Evolutionary conservation across 2,888 invertebrate species (phyloP).

Genomic region (Syrphus vitripennis): DNA sequence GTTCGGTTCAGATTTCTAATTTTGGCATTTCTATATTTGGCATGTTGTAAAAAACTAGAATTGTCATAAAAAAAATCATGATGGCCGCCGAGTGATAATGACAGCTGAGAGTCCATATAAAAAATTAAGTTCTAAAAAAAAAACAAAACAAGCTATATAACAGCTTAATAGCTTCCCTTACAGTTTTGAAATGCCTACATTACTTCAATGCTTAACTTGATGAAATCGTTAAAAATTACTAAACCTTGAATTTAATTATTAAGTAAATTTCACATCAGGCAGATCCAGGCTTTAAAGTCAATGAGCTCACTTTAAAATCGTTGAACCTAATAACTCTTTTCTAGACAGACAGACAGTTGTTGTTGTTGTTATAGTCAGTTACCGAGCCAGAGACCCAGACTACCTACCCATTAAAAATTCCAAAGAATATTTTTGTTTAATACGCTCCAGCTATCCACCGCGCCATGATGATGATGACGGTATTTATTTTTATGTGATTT

Average conservation of each 20-base stretch:
- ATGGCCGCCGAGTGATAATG: too few species aligned
- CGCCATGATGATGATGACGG: conserved; percentile 7
- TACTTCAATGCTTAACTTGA: background rate
- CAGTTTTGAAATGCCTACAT: background rate
- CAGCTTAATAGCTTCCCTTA: background rate
- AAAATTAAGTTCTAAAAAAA: too few species aligned
- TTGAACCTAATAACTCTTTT: conserved; percentile 11
- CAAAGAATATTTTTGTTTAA: background rate
- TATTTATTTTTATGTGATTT: conserved; percentile 48
- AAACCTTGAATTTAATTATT: conserved; percentile 6
- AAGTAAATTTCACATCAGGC: background rate
- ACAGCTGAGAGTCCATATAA: too few species aligned
- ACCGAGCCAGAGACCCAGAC: background rate
- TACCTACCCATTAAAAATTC: conserved; percentile 5
- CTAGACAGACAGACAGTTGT: background rate
- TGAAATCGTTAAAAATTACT: conserved; percentile 25
- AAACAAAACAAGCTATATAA: too few species aligned
- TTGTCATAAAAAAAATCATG: too few species aligned
- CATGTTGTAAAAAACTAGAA: too few species aligned
- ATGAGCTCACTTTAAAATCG: background rate
- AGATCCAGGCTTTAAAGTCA: background rate
- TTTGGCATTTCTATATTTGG: too few species aligned
- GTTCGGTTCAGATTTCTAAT: too few species aligned
- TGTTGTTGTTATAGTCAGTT: background rate
- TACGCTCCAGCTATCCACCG: background rate